phyloP scores from a whole-genome alignment of 2,797 vertebrate species.

The Aldrovandia affinis region DNA sequence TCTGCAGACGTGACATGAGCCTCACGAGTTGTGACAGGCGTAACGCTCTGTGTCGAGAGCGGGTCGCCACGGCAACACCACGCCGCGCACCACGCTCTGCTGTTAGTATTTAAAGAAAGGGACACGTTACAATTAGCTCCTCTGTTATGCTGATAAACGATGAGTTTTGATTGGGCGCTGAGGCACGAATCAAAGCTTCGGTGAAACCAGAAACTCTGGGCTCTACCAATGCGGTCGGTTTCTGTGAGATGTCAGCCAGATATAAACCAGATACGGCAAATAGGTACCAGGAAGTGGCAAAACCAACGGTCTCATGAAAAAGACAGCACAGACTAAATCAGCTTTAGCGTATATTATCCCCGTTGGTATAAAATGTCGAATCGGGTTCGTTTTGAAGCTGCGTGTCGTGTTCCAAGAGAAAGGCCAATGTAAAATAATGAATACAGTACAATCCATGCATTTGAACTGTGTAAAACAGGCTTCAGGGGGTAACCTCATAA shows the following conservation, averaged over 20 bases:
- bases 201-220: not conserved
- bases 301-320: not conserved
- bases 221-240: not conserved
- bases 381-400: not conserved
- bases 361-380: not conserved
- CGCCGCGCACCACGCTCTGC: not conserved
- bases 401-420: not conserved
- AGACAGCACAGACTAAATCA: not conserved
- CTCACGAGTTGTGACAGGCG: constrained; percentile 1
- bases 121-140: not conserved
- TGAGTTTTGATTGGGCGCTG: not conserved
- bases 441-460: not conserved
- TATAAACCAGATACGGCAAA: not conserved
- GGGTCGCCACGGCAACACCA: not conserved
- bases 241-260: not conserved
- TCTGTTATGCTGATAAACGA: not conserved
- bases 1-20: not conserved
- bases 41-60: too few relatives aligned
- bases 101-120: constrained; percentile 6
- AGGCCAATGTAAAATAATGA: constrained; percentile 1
- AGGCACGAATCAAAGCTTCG: not conserved
- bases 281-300: not conserved
- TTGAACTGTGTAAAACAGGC: not conserved
- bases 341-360: not conserved
- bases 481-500: not conserved